Conservation (phyloP, 2,888 invertebrate genomes). For the Tinea semifulvella region DNA sequence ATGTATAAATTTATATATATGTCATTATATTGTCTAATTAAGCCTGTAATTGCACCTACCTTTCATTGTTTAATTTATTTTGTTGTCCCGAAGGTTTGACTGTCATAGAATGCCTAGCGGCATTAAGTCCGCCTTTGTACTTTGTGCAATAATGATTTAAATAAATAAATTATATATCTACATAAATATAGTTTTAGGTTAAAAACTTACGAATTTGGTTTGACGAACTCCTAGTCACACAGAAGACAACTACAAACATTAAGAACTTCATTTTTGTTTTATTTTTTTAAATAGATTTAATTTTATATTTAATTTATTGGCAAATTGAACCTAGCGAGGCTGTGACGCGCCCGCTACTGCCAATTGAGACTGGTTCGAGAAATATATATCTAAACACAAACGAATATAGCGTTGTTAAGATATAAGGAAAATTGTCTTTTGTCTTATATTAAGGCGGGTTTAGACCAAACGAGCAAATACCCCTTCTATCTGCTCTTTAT, state of each 20-base stretch:
- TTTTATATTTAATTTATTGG: no score
- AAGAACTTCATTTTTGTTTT: slow-evolving; percentile 3
- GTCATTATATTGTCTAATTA: no score
- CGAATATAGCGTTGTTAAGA: no score
- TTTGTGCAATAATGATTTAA: background rate
- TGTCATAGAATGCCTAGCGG: no score
- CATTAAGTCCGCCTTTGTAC: background rate
- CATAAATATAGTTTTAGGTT: background rate
- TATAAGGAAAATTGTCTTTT: slow-evolving; percentile 4
- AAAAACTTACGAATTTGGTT: slow-evolving; percentile 36
- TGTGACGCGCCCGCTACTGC: slow-evolving; percentile 1
- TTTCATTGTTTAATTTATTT: no score
- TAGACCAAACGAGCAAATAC: no score
- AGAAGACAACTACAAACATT: slow-evolving; percentile 25
- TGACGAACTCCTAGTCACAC: slow-evolving; percentile 27
- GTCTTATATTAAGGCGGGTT: no score
- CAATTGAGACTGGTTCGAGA: background rate
- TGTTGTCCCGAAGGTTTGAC: no score
- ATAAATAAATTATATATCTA: background rate
- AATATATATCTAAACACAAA: slow-evolving; percentile 1
- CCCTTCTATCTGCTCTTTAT: no score
- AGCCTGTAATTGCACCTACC: no score
- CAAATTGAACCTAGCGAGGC: background rate
- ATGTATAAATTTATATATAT: no score
- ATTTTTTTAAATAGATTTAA: background rate